Evolutionary conservation across 2,888 invertebrate species (phyloP).

Genomic region (Mystacides longicornis): DNA sequence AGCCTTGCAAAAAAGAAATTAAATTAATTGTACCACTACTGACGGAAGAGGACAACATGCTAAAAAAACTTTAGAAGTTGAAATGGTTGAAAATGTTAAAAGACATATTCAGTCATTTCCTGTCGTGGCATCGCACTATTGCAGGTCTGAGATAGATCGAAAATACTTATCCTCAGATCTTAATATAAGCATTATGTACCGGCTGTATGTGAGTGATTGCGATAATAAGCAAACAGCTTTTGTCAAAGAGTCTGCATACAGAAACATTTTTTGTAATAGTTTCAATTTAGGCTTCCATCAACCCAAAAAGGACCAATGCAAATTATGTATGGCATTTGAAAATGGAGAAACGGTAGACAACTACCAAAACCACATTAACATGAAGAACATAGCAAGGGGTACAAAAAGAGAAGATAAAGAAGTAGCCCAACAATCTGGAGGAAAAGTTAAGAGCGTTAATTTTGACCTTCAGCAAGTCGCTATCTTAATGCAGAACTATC

Average conservation of each 20-base stretch:
- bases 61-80: neutral
- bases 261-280: neutral
- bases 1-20: neutral
- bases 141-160: neutral
- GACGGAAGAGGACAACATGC: neutral
- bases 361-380: neutral
- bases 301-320: slow-evolving; percentile 7
- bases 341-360: neutral
- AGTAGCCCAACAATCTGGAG: neutral
- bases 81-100: slow-evolving; percentile 1
- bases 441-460: neutral
- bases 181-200: neutral
- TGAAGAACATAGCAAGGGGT: neutral
- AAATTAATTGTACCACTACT: neutral
- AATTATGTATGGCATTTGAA: slow-evolving; percentile 6
- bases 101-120: slow-evolving; percentile 2
- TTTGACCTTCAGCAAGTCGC: neutral
- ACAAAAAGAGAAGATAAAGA: neutral
- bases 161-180: slow-evolving; percentile 1
- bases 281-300: slow-evolving; percentile 2
- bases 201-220: neutral
- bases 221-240: neutral
- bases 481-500: too few relatives aligned
- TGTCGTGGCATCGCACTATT: slow-evolving; percentile 1
- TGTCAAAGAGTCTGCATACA: slow-evolving; percentile 1